Evolutionary conservation across 2,113 vertebrate genomes (phyloP).

Genomic region (Brachyhypopomus occidentalis): DNA sequence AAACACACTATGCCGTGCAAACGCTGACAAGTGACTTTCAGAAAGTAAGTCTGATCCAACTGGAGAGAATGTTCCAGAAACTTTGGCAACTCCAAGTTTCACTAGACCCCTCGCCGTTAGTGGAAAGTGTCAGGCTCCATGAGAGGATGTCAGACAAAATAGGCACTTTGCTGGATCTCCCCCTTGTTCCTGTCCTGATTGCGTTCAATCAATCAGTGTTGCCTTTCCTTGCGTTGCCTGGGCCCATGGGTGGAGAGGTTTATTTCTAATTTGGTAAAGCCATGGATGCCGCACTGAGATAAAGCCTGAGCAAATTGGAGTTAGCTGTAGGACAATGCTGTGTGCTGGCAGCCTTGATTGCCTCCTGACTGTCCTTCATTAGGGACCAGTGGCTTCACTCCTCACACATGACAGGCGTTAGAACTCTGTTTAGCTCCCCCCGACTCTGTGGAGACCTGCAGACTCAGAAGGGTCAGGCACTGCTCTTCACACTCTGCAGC

Average conservation of each 20-base stretch:
- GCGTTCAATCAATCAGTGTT: slow-evolving; percentile 65
- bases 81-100: slow-evolving; percentile 33
- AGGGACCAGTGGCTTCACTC: slow-evolving; percentile 56
- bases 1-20: background rate
- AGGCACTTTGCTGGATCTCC: slow-evolving; percentile 55
- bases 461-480: slow-evolving; percentile 46
- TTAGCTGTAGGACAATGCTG: slow-evolving; percentile 58
- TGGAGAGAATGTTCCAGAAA: slow-evolving; percentile 8
- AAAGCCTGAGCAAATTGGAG: slow-evolving; percentile 68
- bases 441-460: slow-evolving; percentile 24
- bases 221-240: slow-evolving; percentile 39
- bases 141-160: slow-evolving; percentile 34
- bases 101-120: slow-evolving; percentile 22
- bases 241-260: slow-evolving; percentile 51
- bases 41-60: slow-evolving; percentile 26
- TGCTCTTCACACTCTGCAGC: slow-evolving; percentile 7
- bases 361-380: slow-evolving; percentile 65
- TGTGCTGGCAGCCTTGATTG: slow-evolving; percentile 58
- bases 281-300: slow-evolving; percentile 59
- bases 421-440: slow-evolving; percentile 52
- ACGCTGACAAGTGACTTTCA: slow-evolving; percentile 32
- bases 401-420: slow-evolving; percentile 57
- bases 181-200: slow-evolving; percentile 51
- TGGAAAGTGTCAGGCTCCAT: slow-evolving; percentile 48
- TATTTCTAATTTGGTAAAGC: slow-evolving; percentile 64